phyloP scores from a whole-genome alignment of 2,888 invertebrate species.

The Caenorhabditis zanzibari region DNA sequence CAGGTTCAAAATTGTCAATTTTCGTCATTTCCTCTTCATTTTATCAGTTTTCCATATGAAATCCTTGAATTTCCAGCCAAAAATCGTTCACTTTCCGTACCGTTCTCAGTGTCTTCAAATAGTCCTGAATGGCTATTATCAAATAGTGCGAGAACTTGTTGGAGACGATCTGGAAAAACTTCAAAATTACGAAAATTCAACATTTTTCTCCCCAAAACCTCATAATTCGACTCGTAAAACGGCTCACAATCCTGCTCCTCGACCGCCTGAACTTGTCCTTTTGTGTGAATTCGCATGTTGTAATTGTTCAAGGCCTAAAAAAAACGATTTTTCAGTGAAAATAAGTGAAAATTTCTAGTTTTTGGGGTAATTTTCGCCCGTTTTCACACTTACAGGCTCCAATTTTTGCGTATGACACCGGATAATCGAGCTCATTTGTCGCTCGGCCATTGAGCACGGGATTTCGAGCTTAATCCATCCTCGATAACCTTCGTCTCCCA shows the following conservation, averaged over 20 bases:
- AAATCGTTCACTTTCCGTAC: conserved; percentile 2
- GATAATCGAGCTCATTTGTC: conserved; percentile 42
- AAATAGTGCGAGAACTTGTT: conserved; percentile 33
- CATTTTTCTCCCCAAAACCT: conserved; percentile 22
- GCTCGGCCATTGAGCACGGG: conserved; percentile 45
- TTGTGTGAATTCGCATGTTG: conserved; percentile 51
- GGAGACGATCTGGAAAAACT: conserved; percentile 35
- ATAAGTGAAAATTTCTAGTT: background rate
- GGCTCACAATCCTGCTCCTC: conserved; percentile 67
- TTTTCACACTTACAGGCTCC: conserved; percentile 36
- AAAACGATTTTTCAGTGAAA: background rate
- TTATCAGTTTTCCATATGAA: too few relatives aligned
- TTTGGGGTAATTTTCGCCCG: background rate
- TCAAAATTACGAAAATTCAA: background rate
- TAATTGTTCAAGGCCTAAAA: conserved; percentile 52
- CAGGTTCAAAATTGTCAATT: too few relatives aligned
- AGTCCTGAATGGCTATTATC: conserved; percentile 49
- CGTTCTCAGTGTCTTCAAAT: conserved; percentile 32
- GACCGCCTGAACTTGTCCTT: conserved; percentile 48
- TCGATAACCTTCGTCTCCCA: conserved; percentile 54
- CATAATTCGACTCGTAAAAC: conserved; percentile 65
- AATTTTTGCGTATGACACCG: conserved; percentile 39
- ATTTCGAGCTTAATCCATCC: conserved; percentile 68
- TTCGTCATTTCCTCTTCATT: too few relatives aligned
- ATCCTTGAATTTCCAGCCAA: too few relatives aligned